Evolutionary conservation across 2,113 vertebrate genomes (phyloP), one percentile per base, ranked within the genome.

Genomic region (Ceyx margarethae): DNA sequence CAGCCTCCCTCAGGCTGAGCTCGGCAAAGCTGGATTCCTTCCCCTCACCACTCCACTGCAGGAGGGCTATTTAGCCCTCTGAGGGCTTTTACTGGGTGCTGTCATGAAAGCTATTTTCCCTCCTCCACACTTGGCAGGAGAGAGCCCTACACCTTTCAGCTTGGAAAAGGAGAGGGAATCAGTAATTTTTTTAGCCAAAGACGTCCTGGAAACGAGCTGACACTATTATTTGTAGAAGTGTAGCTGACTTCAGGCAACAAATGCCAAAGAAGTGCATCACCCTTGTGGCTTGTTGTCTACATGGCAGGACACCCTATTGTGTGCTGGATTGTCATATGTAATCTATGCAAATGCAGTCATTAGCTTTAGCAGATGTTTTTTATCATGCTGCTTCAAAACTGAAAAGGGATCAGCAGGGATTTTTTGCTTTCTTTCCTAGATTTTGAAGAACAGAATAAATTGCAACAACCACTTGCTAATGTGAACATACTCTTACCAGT

Each of bases 321-420:
- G 81, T 87, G 89, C 76, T 87, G 91, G 87, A 95, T 78, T 93
- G 87, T 95, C 92, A 94, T 53, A 62, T 53, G 79, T 67, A 91
- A 96, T 96, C 85, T 87, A 91, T 91, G 91, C 96, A 96, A 92
- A 96, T 83, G 43, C 40, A 72, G 64, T 74, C 84, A 93, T 96
- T 93, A 93, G 87, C 79, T 89, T 81, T 53, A 95, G 87, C 92
- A 96, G 94, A 95, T 96, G 78, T 57, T 95, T 96, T 85, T 86
- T 57, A 81, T 94, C 3, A 5, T 78, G 80, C 72, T 85, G 56
- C 65, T 94, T 91, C 85, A 93, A 85, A 95, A 83, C 29, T 57
- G 79, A 77, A 77, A 87, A 64, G 57, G 19, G n/a, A 88, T 71
- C 72, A 78, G 68, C 48, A 29, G 79, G 82, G 53, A 56, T 83